Evolutionary conservation across 1,140 invertebrate species (phyloP), one percentile per base, ranked within the genome.

Genomic region (Microplitis demolitor): DNA sequence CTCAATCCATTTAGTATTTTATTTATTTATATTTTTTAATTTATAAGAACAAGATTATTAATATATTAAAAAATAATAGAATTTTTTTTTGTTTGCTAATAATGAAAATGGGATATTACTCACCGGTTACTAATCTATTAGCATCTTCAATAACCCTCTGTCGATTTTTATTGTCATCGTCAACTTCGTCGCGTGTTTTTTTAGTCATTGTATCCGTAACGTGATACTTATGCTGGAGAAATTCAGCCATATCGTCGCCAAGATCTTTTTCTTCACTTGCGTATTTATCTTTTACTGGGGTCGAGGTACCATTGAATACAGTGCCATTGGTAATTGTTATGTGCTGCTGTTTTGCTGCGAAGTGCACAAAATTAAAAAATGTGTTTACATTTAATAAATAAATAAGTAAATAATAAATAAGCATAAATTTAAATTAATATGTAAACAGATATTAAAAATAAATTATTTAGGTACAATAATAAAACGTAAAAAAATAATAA

Each of bases 281-380:
- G 76, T 87, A 87, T 82, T 87, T 87, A 76, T 86, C 81, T 86
- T 87, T 87, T 80, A 87, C 83, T 68, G 86, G 86, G 80, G 85
- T 87, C 79, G 86, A 87, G 80, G 86, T 87, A 79, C 85, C 85
- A 79, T 86, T 87, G 82, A 85, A 83, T 78, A 85, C 80, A 82
- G 85, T 87, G 82, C 84, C 84, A 79, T 87, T 86, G 79, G 85
- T 86, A 79, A 87, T 86, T 75, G 84, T 85, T 78, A 85, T 76
- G 82, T 87, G 86, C 83, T 87, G 86, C 83, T 85, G 83, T 82
- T 84, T 84, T 69, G 82, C 85, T 87, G 85, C 85, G 79, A 78
- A 83, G 84, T 86, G 84, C 83, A 83, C 11, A 45, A 74, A 82
- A 82, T 74, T 61, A 61, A 24, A 24, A 33, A 16, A 61, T 16